Evolutionary conservation across 1,140 invertebrate genomes (phyloP), one percentile per base, ranked within the genome.

Genomic region (Chionoecetes opilio): DNA sequence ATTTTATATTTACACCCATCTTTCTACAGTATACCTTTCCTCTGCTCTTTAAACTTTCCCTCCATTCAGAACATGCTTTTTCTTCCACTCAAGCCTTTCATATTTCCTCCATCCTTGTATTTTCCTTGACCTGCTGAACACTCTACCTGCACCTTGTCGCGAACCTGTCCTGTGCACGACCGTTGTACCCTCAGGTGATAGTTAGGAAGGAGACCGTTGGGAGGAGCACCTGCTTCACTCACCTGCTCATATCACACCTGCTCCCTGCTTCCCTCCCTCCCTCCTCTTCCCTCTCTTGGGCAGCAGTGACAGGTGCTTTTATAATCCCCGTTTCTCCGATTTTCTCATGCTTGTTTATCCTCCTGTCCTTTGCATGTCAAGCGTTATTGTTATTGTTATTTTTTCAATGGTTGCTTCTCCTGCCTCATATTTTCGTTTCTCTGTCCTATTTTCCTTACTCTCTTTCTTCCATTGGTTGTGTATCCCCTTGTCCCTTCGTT

Each of bases 211-310:
- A 17, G 63, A 75, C 63, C 63, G 63, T 75, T 75, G 63, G 63
- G 63, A 75, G 63, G 63, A 21, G 26, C 63, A 75, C 63, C 63
- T 75, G 63, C 63, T n/a, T n/a, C n/a, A 26, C 63, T 75, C 63
- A 75, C 63, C 63, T 75, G 63, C 63, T 75, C 63, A 75, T 75
- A 75, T 75, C 63, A 75, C 63, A 75, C 63, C 63, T 75, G 63
- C 63, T 75, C 63, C 8, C 21, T n/a, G 11, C 63, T 75, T 17
- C 63, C n/a, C 26, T 75, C 63, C 6, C n/a, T 75, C 63, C 21
- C 46, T 75, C 63, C n/a, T 26, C n/a, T 21, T n/a, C 63, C n/a
- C 63, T n/a, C n/a, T n/a, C 63, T 75, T n/a, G 11, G 26, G 63
- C 63, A n/a, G 21, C 21, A n/a, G 21, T 75, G 63, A 75, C 63